These are phyloP conservation scores for Lagopus leucura DNA, from an alignment of 2,113 vertebrate species.

Conservation along the genomic window DNA sequence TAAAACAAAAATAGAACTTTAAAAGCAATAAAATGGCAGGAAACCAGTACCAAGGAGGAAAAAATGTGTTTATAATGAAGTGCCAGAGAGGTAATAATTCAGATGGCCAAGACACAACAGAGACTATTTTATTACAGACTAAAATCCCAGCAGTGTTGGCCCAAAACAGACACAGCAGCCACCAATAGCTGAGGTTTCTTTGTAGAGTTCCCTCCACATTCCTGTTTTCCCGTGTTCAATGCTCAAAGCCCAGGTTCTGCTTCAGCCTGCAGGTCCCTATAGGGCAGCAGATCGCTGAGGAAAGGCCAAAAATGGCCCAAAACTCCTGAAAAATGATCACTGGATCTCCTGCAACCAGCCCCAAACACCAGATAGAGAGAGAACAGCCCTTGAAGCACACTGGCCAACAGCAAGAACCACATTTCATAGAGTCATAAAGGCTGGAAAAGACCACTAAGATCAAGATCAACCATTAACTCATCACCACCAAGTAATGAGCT, in stretches of 20 bases:
- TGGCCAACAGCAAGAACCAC: background rate
- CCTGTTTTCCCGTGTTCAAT: background rate
- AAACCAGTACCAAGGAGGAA: slow-evolving; percentile 3
- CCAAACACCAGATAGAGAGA: background rate
- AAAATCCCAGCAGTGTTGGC: background rate
- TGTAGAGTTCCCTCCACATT: background rate
- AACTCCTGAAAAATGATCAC: background rate
- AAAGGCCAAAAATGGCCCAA: background rate
- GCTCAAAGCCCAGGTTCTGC: background rate
- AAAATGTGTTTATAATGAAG: slow-evolving; percentile 56
- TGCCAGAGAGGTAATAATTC: slow-evolving; percentile 47
- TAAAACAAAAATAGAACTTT: slow-evolving; percentile 39
- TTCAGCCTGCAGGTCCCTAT: background rate
- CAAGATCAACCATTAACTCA: background rate
- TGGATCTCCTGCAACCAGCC: background rate
- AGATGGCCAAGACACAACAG: background rate
- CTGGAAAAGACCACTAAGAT: background rate
- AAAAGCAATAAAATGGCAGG: slow-evolving; percentile 48
- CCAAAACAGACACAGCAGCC: background rate
- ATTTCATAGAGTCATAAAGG: background rate
- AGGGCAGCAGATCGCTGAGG: background rate
- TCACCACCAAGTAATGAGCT: background rate
- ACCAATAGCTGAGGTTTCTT: background rate
- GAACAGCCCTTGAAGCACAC: background rate
- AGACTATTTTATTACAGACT: background rate